Conservation (phyloP, 2,113 vertebrate species). For the Neotragus moschatus region DNA sequence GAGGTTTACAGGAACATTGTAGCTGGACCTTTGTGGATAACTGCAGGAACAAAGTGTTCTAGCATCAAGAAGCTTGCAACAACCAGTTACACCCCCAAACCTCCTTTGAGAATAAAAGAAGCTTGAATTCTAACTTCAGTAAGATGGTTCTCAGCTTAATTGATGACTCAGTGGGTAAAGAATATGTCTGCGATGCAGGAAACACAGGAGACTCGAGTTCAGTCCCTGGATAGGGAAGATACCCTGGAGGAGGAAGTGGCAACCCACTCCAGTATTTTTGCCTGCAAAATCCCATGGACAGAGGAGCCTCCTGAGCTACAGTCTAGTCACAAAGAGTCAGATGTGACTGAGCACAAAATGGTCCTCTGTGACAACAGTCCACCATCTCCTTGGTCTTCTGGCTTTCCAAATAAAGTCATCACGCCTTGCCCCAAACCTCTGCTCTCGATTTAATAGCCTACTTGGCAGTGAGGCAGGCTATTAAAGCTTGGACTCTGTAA, state of each 20-base stretch:
- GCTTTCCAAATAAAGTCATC: not conserved
- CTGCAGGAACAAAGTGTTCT: not conserved
- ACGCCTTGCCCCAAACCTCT: not conserved
- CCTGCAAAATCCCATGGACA: not conserved
- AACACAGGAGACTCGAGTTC: not conserved
- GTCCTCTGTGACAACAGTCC: not conserved
- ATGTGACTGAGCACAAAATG: not conserved
- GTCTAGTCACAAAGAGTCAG: not conserved
- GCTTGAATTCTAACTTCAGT: not conserved
- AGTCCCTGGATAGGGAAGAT: not conserved
- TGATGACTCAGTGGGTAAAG: not conserved
- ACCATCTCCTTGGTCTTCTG: not conserved
- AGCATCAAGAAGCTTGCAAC: not conserved
- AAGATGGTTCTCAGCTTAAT: not conserved
- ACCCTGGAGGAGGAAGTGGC: not conserved
- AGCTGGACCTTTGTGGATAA: not conserved
- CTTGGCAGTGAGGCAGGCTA: not conserved
- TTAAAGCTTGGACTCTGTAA: not conserved
- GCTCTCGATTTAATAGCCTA: not conserved
- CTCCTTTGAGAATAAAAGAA: not conserved
- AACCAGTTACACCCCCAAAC: not conserved
- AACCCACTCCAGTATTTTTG: not conserved
- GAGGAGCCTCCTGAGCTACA: not conserved
- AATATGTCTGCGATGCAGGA: not conserved
- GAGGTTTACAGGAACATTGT: not conserved